Percentiles rank a stretch among this genome's conserved stretches.
Evolutionary conservation across 2,888 invertebrate genomes (phyloP).

Genomic region (Brenthis hecate): DNA sequence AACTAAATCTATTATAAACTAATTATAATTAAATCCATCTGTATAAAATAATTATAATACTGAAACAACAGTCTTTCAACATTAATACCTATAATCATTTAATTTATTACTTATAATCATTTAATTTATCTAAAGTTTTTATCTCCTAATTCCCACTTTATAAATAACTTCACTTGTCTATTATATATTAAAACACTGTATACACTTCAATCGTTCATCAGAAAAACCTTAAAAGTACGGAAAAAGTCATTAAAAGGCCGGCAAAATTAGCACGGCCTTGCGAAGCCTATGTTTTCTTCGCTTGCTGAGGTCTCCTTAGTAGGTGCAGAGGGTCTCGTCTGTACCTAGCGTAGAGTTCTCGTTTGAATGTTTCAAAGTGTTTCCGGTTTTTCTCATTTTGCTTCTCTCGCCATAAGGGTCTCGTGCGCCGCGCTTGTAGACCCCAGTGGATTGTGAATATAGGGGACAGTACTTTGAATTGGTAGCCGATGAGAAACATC

Average conservation of each 20-base stretch:
- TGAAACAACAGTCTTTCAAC: constrained; percentile 12
- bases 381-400: constrained; percentile 92
- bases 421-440: constrained; percentile 88
- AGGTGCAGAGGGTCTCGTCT: constrained; percentile 84
- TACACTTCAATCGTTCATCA: constrained; percentile 37
- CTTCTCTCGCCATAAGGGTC: constrained; percentile 93
- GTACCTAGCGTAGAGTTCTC: constrained; percentile 90
- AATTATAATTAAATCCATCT: not conserved
- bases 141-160: constrained; percentile 1
- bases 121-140: not conserved
- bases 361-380: constrained; percentile 91
- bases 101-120: not conserved
- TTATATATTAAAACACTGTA: no score
- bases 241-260: constrained; percentile 60
- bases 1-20: constrained; percentile 3
- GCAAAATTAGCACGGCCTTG: constrained; percentile 68
- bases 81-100: not conserved
- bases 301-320: constrained; percentile 59
- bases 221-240: constrained; percentile 48
- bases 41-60: not conserved
- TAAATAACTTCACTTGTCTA: constrained; percentile 4
- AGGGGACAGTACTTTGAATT: constrained; percentile 93
- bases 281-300: constrained; percentile 76
- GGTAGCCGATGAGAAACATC: constrained; percentile 94
- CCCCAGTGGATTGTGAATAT: constrained; percentile 96